Evolutionary conservation across 2,888 invertebrate species (phyloP), one percentile per base, ranked within the genome.

Genomic region (Dusona sp.): DNA sequence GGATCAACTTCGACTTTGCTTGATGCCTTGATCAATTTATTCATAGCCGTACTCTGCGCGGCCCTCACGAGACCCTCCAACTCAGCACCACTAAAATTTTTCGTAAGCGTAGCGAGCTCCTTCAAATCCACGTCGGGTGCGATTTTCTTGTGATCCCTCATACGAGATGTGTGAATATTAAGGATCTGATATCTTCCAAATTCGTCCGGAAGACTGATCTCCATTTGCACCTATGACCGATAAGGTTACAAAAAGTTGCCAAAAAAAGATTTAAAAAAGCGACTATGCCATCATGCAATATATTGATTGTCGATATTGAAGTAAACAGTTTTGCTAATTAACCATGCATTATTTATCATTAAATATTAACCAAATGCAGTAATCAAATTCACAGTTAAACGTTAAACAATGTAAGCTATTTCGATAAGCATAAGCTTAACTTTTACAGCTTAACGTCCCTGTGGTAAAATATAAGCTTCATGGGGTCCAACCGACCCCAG

Each of bases 201-300:
- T 94, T 99, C 99, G 93, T 99, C 98, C 0, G 99, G 99, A 88
- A 99, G 95, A 89, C 99, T 98, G 89, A 98, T 98, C 95, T 98
- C 98, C 96, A 98, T 98, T 95, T 98, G 98, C 9, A 98, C 98
- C 95, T 95, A 86, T 80, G 54, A 84, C 36, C 68, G 13, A 61
- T 9, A 64, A 29, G 11, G 45, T 25, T 6, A 79, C 25, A 75
- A 38, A 19, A n/a, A n/a, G n/a, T n/a, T n/a, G n/a, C n/a, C n/a
- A n/a, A n/a, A 33, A 33, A 33, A 33, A 33, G 33, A 33, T 33
- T 54, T 19, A 19, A 54, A 54, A 57, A 25, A 57, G 0, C 61
- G 13, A 61, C 9, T 13, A 3, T 9, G 1, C n/a, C 48, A 48
- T n/a, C 19, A 16, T 19, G 19, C 48, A 48, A 48, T n/a, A 48